Evolutionary conservation across 2,797 vertebrate species (phyloP), one percentile per base, ranked within the genome.

Genomic region (Gallinago stenura): DNA sequence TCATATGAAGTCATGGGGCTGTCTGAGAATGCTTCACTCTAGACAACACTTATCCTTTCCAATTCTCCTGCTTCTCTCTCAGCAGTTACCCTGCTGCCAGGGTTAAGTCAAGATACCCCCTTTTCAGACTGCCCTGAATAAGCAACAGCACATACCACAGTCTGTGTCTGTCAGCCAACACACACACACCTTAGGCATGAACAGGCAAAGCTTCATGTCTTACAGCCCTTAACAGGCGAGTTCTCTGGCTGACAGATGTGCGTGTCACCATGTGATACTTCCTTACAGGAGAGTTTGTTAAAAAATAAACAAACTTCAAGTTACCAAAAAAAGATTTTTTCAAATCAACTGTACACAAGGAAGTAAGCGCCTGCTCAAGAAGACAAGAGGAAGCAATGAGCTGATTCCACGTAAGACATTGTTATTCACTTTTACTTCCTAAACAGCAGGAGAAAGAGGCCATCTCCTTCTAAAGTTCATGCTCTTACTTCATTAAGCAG

Each of bases 1-100:
- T 73, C 45, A 7, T 64, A 57, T 93, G 96, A 95, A 94, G 54
- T 97, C 90, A 96, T 94, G 83, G 70, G 41, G 31, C 64, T 94
- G 94, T 95, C 93, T 96, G 87, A 93, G 80, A 91, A 84, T 20
- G 12, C 68, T 91, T 83, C 73, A 43, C 62, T 94, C 48, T 25
- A 89, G 93, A 82, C 15, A 9, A 45, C 71, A 92, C 35, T 93
- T 94, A 84, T 4, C 62, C 77, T 95, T 95, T 91, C 89, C 3
- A 0, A 48, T 25, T 43, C 54, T 90, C 39, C 43, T 0, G 2
- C 12, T 82, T 76, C 62, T 20, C 51, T 73, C 68, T 88, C 26
- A 25, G 56, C 30, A 37, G 35, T 53, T 62, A 30, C 41, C n/a
- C 65, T 3, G 1, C 37, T 66, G 73, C 56, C 83, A 79, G 73